Conservation (phyloP, 2,888 invertebrate species). For the Nemurella pictetii region DNA sequence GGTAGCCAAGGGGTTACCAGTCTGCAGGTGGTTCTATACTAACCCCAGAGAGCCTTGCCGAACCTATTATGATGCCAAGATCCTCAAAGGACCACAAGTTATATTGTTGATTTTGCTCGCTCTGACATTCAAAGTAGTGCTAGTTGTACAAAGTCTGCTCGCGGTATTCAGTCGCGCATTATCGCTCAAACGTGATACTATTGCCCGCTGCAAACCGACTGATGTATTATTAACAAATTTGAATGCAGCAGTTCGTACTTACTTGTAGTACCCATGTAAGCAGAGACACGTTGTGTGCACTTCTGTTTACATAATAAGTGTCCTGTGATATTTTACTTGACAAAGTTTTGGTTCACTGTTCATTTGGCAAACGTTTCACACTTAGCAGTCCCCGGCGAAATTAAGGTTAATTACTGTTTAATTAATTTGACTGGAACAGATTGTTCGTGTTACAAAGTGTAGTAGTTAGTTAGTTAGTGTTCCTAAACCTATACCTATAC, state of each 20-base stretch:
- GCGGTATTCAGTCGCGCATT: background rate
- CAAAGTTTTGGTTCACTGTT: background rate
- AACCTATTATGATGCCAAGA: background rate
- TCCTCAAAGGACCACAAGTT: background rate
- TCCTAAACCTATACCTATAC: too few relatives aligned
- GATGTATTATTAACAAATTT: background rate
- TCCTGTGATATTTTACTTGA: background rate
- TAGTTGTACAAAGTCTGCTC: background rate
- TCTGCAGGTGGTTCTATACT: background rate
- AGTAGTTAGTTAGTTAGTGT: background rate
- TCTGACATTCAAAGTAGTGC: background rate
- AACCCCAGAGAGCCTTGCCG: too few relatives aligned
- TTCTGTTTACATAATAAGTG: background rate
- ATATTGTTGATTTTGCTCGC: background rate
- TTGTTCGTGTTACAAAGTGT: background rate
- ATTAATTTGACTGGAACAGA: background rate
- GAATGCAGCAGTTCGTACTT: background rate
- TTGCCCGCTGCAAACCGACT: background rate
- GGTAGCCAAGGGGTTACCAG: too few relatives aligned
- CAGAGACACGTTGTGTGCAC: too few relatives aligned
- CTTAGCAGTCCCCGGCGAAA: background rate
- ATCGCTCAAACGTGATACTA: background rate
- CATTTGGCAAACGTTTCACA: background rate
- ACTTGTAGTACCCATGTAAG: too few relatives aligned
- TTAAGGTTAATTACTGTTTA: background rate